phyloP scores from a whole-genome alignment of 2,797 vertebrate genomes.

The Salarias fasciatus region DNA sequence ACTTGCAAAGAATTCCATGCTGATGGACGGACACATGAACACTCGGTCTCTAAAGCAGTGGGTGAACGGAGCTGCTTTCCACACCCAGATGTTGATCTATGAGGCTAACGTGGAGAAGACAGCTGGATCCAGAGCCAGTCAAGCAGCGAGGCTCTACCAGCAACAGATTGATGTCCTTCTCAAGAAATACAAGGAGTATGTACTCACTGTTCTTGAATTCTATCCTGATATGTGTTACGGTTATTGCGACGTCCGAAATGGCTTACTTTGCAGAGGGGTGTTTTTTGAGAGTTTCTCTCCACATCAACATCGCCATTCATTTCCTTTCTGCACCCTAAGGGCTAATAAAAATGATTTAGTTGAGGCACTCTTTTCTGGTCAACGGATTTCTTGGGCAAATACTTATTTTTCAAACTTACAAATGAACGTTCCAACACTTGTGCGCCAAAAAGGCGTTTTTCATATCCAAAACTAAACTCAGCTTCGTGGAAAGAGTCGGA shows the following conservation, averaged over 20 bases:
- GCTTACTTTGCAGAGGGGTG: too few species aligned
- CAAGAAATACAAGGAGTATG: not conserved
- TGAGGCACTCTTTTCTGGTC: not conserved
- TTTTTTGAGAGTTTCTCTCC: too few species aligned
- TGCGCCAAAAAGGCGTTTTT: not conserved
- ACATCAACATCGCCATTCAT: too few species aligned
- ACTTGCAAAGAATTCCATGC: conserved; percentile 12
- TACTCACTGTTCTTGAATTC: not conserved
- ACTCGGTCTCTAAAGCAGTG: conserved; percentile 16
- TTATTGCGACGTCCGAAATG: too few species aligned
- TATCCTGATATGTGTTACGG: too few species aligned
- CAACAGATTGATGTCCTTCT: conserved; percentile 1
- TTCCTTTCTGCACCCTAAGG: too few species aligned
- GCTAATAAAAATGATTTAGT: not conserved
- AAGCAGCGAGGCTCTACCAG: not conserved
- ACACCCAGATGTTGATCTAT: conserved; percentile 43
- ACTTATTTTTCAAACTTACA: conserved; percentile 10
- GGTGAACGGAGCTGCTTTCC: conserved; percentile 38
- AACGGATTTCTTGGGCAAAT: not conserved
- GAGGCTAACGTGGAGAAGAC: conserved; percentile 12
- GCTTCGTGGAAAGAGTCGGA: too few species aligned
- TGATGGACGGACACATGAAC: conserved; percentile 7
- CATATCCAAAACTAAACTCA: not conserved
- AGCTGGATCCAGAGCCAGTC: not conserved
- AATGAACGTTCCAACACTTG: not conserved